phyloP scores from a whole-genome alignment of 2,888 invertebrate species.

The Melieria omissa region DNA sequence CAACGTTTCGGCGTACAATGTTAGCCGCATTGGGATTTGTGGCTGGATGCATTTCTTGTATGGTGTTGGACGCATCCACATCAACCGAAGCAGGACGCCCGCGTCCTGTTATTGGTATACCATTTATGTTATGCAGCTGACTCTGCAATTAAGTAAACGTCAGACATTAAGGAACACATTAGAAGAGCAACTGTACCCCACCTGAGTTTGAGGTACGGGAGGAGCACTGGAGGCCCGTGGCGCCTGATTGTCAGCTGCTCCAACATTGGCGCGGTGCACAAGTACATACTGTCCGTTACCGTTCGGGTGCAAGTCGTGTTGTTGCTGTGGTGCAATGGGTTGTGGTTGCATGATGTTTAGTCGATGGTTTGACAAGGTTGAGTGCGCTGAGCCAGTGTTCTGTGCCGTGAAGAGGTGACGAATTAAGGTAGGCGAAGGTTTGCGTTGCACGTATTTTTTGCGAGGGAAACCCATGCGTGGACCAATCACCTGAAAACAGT shows the following conservation, averaged over 20 bases:
- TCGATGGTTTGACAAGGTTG: conserved; percentile 19
- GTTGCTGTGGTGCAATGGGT: conserved; percentile 47
- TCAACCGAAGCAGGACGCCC: conserved; percentile 78
- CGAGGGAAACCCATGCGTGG: conserved; percentile 66
- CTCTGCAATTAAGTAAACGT: conserved; percentile 50
- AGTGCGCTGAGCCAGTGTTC: conserved; percentile 46
- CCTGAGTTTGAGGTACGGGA: conserved; percentile 74
- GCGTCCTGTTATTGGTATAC: conserved; percentile 68
- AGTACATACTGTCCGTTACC: conserved; percentile 81
- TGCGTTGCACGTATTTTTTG: conserved; percentile 70
- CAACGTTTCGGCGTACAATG: conserved; percentile 65
- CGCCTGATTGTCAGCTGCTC: conserved; percentile 73
- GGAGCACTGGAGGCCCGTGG: conserved; percentile 89
- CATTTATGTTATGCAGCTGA: conserved; percentile 65
- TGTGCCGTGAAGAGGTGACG: conserved; percentile 69
- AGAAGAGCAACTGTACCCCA: conserved; percentile 42
- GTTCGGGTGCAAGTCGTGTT: conserved; percentile 60
- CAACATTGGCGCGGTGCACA: conserved; percentile 77
- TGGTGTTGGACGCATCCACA: conserved; percentile 65
- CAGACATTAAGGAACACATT: conserved; percentile 35
- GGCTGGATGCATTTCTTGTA: conserved; percentile 48
- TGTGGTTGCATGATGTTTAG: conserved; percentile 47
- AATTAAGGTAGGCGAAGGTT: conserved; percentile 74
- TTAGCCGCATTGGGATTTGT: conserved; percentile 47
- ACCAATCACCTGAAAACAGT: conserved; percentile 59